Evolutionary conservation across 2,797 vertebrate genomes (phyloP).

Genomic region (Todus mexicanus): DNA sequence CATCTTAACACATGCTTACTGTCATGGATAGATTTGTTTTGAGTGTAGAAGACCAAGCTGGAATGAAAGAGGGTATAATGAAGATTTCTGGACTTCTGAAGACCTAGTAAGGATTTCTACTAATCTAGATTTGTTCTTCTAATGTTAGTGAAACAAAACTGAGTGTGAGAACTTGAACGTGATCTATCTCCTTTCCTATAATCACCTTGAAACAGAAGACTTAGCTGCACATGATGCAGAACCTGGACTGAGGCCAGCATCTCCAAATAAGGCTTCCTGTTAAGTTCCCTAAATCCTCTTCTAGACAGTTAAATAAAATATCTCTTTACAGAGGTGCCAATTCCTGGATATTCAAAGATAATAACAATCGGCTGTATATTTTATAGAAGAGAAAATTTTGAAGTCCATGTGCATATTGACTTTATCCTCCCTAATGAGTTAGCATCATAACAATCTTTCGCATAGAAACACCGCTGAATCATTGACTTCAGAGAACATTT

Average conservation of each 20-base stretch:
- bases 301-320: slow-evolving; percentile 2
- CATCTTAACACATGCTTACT: not conserved
- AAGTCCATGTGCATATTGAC: not conserved
- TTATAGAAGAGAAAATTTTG: not conserved
- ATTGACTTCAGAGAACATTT: slow-evolving; percentile 5
- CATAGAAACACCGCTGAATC: not conserved
- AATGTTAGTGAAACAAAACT: not conserved
- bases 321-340: not conserved
- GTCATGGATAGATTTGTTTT: not conserved
- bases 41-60: not conserved
- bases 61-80: not conserved
- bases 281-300: not conserved
- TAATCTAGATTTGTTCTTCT: not conserved
- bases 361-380: not conserved
- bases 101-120: not conserved
- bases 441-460: not conserved
- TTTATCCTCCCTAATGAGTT: not conserved
- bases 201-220: not conserved
- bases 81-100: not conserved
- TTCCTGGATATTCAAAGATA: not conserved
- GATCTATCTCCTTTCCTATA: not conserved
- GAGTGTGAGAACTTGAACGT: not conserved
- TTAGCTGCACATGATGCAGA: not conserved
- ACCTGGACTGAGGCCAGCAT: not conserved
- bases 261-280: not conserved